Evolutionary conservation across 92 coral and sea anemone genomes (phyloP).

Genomic region (Desmophyllum pertusum): DNA sequence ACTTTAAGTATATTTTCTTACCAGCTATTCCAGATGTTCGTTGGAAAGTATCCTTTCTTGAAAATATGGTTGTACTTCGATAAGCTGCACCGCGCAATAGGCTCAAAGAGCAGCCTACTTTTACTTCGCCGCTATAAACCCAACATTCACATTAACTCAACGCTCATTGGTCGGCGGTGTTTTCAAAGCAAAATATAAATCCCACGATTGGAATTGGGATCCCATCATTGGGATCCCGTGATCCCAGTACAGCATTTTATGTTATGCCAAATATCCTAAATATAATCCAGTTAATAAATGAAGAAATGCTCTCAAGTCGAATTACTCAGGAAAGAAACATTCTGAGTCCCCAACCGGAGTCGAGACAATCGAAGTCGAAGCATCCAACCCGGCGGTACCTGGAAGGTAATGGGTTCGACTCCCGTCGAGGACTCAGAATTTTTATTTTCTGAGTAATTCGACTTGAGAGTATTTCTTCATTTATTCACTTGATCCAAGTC

Average conservation of each 20-base stretch:
- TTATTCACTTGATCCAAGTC: too few species aligned
- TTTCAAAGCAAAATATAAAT: not conserved
- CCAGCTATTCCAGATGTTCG: not conserved
- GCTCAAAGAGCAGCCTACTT: not conserved
- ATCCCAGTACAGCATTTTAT: not conserved
- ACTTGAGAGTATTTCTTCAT: too few species aligned
- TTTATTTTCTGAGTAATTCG: too few species aligned
- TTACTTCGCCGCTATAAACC: not conserved
- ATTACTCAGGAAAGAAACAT: too few species aligned
- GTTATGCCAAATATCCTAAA: not conserved
- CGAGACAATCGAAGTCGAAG: too few species aligned
- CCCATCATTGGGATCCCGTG: too few species aligned
- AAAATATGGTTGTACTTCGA: not conserved
- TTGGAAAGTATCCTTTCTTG: not conserved
- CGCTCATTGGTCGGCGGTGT: conserved; percentile 7
- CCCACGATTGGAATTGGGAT: conserved; percentile 5
- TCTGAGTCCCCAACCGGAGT: too few species aligned
- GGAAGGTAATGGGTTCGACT: too few species aligned
- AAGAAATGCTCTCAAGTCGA: too few species aligned
- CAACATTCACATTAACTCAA: not conserved
- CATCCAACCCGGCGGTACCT: too few species aligned
- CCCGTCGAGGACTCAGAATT: too few species aligned
- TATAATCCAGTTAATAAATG: too few species aligned
- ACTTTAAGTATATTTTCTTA: not conserved
- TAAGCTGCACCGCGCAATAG: not conserved